phyloP scores from a whole-genome alignment of 2,888 invertebrate species.

The Pecten maximus region DNA sequence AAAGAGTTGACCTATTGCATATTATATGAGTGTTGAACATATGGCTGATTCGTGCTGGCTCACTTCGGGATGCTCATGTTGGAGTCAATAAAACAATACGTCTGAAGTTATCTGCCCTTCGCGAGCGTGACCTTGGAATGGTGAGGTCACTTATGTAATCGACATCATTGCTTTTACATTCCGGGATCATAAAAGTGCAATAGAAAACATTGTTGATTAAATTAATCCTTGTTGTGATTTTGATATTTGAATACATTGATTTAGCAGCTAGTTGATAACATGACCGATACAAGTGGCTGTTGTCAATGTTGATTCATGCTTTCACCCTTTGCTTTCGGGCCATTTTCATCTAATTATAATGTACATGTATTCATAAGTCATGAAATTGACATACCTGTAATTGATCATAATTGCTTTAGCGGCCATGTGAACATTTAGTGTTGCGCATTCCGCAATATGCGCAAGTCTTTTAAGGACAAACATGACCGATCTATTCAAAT shows the following conservation, averaged over 20 bases:
- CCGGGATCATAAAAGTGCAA: constrained; percentile 33
- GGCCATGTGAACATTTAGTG: background rate
- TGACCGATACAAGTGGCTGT: background rate
- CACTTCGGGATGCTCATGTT: background rate
- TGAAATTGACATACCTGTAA: background rate
- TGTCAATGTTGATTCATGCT: background rate
- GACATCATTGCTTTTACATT: background rate
- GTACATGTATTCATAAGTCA: background rate
- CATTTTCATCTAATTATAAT: background rate
- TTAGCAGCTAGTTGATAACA: background rate
- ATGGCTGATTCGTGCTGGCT: background rate
- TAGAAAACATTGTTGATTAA: background rate
- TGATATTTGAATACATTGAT: background rate
- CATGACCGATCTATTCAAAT: too few relatives aligned
- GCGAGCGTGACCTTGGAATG: background rate
- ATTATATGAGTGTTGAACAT: too few relatives aligned
- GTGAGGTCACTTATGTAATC: background rate
- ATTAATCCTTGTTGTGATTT: constrained; percentile 15
- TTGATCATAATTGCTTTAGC: background rate
- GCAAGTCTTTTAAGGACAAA: too few relatives aligned
- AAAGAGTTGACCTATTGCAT: too few relatives aligned
- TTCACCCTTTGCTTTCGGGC: background rate
- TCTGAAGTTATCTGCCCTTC: background rate
- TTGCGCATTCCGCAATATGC: background rate
- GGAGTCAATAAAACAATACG: background rate